Conservation (phyloP, 2,888 invertebrate genomes). For the Eupithecia exiguata region DNA sequence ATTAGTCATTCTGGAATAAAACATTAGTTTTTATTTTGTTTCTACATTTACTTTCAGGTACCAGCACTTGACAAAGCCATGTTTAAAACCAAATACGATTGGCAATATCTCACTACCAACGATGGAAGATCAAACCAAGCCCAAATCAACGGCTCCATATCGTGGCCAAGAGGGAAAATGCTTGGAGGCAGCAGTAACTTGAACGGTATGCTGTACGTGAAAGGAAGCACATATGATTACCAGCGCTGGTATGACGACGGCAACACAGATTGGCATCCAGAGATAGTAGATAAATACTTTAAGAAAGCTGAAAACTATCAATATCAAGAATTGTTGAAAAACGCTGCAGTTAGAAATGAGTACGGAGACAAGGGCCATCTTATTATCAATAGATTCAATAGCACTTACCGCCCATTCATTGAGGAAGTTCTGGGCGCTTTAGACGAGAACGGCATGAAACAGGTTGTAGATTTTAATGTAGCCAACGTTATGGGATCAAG, state of each 20-base stretch:
- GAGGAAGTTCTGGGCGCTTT: slow-evolving; percentile 16
- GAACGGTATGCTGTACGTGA: slow-evolving; percentile 84
- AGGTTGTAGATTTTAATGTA: slow-evolving; percentile 63
- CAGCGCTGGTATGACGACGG: slow-evolving; percentile 80
- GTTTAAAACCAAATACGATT: slow-evolving; percentile 84
- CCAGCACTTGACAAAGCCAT: slow-evolving; percentile 48
- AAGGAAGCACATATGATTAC: slow-evolving; percentile 79
- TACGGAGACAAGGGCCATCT: slow-evolving; percentile 77
- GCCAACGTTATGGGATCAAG: slow-evolving; percentile 77
- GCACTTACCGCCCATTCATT: slow-evolving; percentile 61
- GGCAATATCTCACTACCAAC: slow-evolving; percentile 92
- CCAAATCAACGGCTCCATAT: slow-evolving; percentile 62
- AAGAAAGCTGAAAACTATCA: slow-evolving; percentile 79
- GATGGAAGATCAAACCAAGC: slow-evolving; percentile 88
- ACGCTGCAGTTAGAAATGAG: slow-evolving; percentile 47
- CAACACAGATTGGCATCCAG: slow-evolving; percentile 81
- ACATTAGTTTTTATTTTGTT: neutral
- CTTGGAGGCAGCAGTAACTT: slow-evolving; percentile 83
- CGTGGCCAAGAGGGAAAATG: slow-evolving; percentile 86
- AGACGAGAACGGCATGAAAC: slow-evolving; percentile 11
- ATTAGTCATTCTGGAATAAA: neutral
- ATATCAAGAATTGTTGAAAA: slow-evolving; percentile 47
- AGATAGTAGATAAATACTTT: slow-evolving; percentile 75
- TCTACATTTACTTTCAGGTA: slow-evolving; percentile 47
- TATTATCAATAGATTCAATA: slow-evolving; percentile 71